A percentile compares a stretch with the other conserved stretches of the same genome.
Conservation (phyloP, 2,888 invertebrate species). For the Deilephila porcellus region DNA sequence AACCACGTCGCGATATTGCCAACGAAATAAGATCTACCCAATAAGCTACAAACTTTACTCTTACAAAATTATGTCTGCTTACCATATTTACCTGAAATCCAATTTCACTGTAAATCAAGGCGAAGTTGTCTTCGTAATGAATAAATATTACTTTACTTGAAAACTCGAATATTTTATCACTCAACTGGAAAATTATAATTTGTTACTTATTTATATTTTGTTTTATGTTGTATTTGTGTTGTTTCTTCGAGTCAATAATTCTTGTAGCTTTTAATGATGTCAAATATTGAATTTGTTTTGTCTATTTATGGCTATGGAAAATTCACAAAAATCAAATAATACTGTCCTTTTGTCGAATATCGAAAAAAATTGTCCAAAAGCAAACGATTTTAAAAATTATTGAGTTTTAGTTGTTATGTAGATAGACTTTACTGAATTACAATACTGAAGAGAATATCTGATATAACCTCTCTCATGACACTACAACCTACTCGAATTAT, state of each 20-base stretch:
- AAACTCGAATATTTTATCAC: conserved; percentile 5
- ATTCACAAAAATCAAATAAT: no score
- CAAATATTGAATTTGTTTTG: neutral
- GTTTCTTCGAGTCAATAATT: neutral
- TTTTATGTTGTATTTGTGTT: neutral
- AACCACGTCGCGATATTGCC: neutral
- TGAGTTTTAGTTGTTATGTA: no score
- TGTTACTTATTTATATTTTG: neutral
- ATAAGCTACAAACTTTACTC: neutral
- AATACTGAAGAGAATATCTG: no score
- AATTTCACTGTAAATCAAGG: conserved; percentile 17
- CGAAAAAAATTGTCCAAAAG: no score
- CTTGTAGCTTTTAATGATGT: neutral
- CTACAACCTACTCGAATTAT: no score
- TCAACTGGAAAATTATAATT: conserved; percentile 9
- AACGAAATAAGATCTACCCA: neutral
- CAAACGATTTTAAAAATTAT: no score
- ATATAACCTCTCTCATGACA: no score
- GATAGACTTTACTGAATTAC: no score
- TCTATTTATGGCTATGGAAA: no score
- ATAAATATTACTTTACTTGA: conserved; percentile 29
- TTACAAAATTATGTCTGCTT: conserved; percentile 36
- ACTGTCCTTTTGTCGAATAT: no score
- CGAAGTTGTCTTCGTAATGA: conserved; percentile 34
- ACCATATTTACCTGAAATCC: conserved; percentile 19